Evolutionary conservation across 2,888 invertebrate genomes (phyloP), one percentile per base, ranked within the genome.

Genomic region (Mongoloraphidia duomilia): DNA sequence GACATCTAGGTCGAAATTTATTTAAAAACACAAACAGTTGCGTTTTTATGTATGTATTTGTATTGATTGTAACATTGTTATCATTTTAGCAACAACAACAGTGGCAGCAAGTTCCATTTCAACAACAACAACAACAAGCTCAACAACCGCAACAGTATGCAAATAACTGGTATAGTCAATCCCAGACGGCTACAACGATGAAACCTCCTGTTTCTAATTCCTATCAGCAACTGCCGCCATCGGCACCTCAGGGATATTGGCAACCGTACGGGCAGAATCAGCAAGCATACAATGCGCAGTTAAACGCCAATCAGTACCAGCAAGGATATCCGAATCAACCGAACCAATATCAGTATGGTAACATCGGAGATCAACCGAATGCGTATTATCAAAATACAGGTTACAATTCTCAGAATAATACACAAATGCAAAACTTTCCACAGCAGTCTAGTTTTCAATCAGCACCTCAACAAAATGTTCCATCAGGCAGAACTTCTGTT

Each of bases 131-230:
- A 54, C 45, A 55, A 41, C 56, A 52, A 53, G 26, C 46, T 36
- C 51, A 38, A 26, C 26, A 26, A 9, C 59, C 56, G 34, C 59
- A 57, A 1, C 62, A 59, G 41, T 55, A 50, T 34, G 47, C 47
- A 50, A 68, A 66, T 55, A 73, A 70, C 49, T 67, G 66, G 64
- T 73, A 74, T 55, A 70, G 67, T 55, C 65, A 67, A 33, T 46
- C 51, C 10, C 56, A 55, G 46, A 41, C 44, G 52, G 13, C 57
- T 54, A 35, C 57, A 55, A 38, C 55, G 57, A 49, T 57, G 54
- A 50, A 57, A 49, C 51, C 52, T 10, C 46, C 66, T 64, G 53
- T 26, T 3, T 26, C 35, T 46, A 51, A 45, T 46, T 39, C 41
- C 39, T 50, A 41, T 46, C 54, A 57, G 59, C 49, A 56, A 57